phyloP scores from a whole-genome alignment of 2,113 vertebrate genomes.

The Rhea americana region DNA sequence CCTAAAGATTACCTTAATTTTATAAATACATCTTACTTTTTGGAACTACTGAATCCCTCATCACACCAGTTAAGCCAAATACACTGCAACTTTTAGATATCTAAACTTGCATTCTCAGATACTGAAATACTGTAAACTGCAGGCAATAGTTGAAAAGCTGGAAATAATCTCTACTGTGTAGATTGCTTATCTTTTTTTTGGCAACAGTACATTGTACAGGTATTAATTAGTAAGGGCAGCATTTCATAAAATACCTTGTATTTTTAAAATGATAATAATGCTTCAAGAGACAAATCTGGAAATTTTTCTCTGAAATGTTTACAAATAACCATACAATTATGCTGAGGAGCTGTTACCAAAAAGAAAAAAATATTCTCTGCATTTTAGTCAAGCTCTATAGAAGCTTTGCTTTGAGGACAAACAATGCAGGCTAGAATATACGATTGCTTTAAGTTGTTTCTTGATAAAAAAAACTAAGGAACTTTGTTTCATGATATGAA shows the following conservation, averaged over 20 bases:
- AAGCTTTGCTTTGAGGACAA: constrained; percentile 50
- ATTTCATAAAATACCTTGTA: not conserved
- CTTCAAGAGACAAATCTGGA: not conserved
- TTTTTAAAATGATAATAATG: not conserved
- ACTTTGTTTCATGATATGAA: constrained; percentile 58
- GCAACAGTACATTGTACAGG: not conserved
- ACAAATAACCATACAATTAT: not conserved
- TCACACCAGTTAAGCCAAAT: not conserved
- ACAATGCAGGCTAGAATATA: constrained; percentile 27
- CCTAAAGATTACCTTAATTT: not conserved
- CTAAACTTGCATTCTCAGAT: not conserved
- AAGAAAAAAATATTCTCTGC: not conserved
- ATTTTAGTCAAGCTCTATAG: constrained; percentile 1
- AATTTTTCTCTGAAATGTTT: not conserved
- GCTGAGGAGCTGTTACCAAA: not conserved
- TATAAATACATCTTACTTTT: not conserved
- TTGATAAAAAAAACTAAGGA: constrained; percentile 44
- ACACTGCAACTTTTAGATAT: not conserved
- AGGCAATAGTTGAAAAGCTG: not conserved
- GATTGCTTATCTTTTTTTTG: not conserved
- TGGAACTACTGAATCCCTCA: not conserved
- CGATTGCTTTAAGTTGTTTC: constrained; percentile 7
- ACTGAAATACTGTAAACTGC: not conserved
- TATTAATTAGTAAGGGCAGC: not conserved
- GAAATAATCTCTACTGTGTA: not conserved